phyloP scores from a whole-genome alignment of 2,113 vertebrate genomes.

The Sceloporus undulatus region DNA sequence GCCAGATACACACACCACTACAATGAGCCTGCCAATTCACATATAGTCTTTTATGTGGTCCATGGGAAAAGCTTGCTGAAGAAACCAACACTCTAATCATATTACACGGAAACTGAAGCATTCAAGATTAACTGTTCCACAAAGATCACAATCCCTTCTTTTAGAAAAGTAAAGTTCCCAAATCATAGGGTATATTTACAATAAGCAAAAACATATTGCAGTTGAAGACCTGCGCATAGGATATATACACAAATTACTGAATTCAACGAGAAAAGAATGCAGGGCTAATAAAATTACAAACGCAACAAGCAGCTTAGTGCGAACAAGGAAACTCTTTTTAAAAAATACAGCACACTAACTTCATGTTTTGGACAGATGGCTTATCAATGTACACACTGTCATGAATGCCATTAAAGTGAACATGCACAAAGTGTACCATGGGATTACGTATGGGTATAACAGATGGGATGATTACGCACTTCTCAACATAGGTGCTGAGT shows the following conservation, averaged over 20 bases:
- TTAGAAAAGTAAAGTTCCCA: neutral
- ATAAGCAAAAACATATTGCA: too few species aligned
- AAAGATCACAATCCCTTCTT: neutral
- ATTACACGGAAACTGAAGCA: neutral
- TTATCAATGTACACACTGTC: neutral
- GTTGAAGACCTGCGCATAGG: too few species aligned
- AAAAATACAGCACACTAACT: neutral
- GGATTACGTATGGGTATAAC: neutral
- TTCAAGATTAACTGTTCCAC: neutral
- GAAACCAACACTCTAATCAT: neutral
- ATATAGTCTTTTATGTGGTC: neutral
- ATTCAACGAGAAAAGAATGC: neutral
- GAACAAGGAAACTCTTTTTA: neutral
- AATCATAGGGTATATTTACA: neutral
- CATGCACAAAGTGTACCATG: neutral
- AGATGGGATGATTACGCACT: neutral
- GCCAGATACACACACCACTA: neutral
- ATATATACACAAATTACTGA: neutral
- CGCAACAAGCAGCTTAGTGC: neutral
- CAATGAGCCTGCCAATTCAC: conserved; percentile 9
- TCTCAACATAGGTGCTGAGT: neutral
- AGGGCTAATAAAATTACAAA: neutral
- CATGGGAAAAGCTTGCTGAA: neutral
- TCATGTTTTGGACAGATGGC: neutral
- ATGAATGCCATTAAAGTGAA: neutral